Evolutionary conservation across 1,140 invertebrate genomes (phyloP).

Genomic region (Nixonia krombeini): DNA sequence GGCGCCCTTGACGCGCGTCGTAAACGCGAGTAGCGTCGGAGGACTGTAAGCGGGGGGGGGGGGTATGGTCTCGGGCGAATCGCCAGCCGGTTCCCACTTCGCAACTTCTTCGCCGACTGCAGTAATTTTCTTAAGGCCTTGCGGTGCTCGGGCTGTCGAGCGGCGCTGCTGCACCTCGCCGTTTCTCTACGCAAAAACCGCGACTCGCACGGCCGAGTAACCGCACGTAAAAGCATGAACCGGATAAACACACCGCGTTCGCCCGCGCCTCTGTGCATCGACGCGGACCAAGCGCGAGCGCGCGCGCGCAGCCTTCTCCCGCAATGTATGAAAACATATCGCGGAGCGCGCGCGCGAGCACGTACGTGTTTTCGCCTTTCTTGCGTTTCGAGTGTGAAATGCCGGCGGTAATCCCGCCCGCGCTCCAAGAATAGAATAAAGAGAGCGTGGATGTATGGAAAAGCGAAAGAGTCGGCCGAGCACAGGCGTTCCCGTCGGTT

Average conservation of each 20-base stretch:
- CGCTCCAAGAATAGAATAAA: slow-evolving; percentile 44
- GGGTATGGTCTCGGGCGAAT: slow-evolving; percentile 12
- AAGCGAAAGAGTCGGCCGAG: slow-evolving; percentile 60
- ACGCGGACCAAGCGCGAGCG: neutral
- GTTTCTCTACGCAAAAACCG: too few relatives aligned
- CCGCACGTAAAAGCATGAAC: neutral
- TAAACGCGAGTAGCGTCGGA: slow-evolving; percentile 17
- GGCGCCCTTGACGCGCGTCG: slow-evolving; percentile 14
- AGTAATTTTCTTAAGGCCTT: slow-evolving; percentile 2
- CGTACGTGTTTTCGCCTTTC: slow-evolving; percentile 26
- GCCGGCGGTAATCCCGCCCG: slow-evolving; percentile 19
- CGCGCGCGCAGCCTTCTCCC: too few relatives aligned
- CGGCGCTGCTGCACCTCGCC: neutral
- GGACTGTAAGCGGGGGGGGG: too few relatives aligned
- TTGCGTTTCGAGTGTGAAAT: slow-evolving; percentile 41
- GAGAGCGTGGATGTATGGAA: slow-evolving; percentile 47
- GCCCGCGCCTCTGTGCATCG: too few relatives aligned
- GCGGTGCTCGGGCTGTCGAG: neutral
- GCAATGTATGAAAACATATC: too few relatives aligned
- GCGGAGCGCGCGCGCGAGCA: too few relatives aligned
- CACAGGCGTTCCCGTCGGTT: slow-evolving; percentile 62
- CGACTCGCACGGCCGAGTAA: too few relatives aligned
- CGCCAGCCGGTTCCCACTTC: slow-evolving; percentile 4
- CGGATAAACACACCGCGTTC: slow-evolving; percentile 11
- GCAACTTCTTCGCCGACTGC: slow-evolving; percentile 10